Evolutionary conservation across 2,797 vertebrate genomes (phyloP).

Genomic region (Sebastes steindachneri): DNA sequence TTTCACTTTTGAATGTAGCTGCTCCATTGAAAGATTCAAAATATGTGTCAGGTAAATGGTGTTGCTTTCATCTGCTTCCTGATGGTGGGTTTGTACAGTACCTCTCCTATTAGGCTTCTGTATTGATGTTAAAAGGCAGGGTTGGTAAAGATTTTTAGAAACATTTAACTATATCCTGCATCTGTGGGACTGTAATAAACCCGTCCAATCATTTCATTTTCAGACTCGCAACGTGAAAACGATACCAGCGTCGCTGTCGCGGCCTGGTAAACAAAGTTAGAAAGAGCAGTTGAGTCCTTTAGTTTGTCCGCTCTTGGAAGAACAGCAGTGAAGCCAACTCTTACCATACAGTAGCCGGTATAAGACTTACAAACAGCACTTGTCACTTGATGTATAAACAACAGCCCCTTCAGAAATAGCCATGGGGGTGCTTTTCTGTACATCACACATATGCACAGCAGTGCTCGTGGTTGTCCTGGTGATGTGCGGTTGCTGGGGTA

Average conservation of each 20-base stretch:
- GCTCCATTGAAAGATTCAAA: neutral
- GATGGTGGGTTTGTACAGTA: neutral
- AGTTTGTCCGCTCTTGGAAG: neutral
- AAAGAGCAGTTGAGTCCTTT: neutral
- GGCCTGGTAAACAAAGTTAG: neutral
- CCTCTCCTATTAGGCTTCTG: neutral
- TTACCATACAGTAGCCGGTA: neutral
- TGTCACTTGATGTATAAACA: neutral
- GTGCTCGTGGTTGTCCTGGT: constrained; percentile 25
- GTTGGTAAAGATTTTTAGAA: too few species aligned
- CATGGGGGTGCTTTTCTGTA: neutral
- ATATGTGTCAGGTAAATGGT: neutral
- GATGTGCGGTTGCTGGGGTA: constrained; percentile 56
- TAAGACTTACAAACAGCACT: neutral
- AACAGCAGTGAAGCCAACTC: neutral
- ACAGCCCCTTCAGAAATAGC: neutral
- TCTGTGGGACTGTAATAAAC: too few species aligned
- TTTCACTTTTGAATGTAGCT: neutral
- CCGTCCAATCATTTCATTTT: too few species aligned
- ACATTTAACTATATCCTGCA: too few species aligned
- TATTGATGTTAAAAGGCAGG: neutral
- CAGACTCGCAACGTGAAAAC: neutral
- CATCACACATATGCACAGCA: constrained; percentile 13
- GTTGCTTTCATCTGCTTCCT: neutral
- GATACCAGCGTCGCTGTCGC: neutral